Percentiles rank a stretch among this genome's conserved stretches.
Conservation (phyloP, 2,797 vertebrate species). For the Lerista edwardsae region DNA sequence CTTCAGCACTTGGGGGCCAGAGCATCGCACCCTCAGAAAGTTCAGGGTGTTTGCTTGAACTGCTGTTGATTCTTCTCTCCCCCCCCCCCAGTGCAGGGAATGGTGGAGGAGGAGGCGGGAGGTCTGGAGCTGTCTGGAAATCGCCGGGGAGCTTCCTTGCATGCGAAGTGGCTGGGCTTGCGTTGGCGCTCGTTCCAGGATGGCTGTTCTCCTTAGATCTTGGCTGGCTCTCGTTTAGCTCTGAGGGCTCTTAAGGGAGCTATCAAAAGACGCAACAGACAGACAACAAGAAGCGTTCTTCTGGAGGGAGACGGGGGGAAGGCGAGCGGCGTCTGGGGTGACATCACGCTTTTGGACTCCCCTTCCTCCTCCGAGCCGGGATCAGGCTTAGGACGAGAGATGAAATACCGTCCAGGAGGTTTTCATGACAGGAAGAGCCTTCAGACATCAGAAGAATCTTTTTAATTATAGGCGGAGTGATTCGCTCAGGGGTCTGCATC, state of each 20-base stretch:
- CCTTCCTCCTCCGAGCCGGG: slow-evolving; percentile 64
- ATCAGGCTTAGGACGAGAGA: slow-evolving; percentile 70
- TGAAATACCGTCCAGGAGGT: slow-evolving; percentile 82
- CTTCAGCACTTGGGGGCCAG: background rate
- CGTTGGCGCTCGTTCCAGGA: slow-evolving; percentile 32
- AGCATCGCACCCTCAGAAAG: background rate
- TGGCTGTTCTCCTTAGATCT: slow-evolving; percentile 46
- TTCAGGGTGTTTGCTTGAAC: background rate
- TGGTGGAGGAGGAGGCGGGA: background rate
- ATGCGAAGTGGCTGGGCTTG: slow-evolving; percentile 22
- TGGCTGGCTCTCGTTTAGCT: slow-evolving; percentile 49
- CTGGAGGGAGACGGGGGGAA: slow-evolving; percentile 67
- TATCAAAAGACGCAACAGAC: slow-evolving; percentile 49
- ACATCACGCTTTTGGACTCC: slow-evolving; percentile 72
- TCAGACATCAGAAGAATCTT: slow-evolving; percentile 85
- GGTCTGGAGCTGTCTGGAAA: background rate
- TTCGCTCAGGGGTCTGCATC: slow-evolving; percentile 84
- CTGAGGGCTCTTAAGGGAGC: slow-evolving; percentile 58
- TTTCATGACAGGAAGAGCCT: slow-evolving; percentile 84
- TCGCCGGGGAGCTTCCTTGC: background rate
- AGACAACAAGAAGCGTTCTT: slow-evolving; percentile 69
- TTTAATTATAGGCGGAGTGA: slow-evolving; percentile 79
- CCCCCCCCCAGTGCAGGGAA: no score
- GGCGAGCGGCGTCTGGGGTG: slow-evolving; percentile 72
- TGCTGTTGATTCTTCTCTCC: no score